phyloP scores from a whole-genome alignment of 2,888 invertebrate genomes.

The Patella caerulea region DNA sequence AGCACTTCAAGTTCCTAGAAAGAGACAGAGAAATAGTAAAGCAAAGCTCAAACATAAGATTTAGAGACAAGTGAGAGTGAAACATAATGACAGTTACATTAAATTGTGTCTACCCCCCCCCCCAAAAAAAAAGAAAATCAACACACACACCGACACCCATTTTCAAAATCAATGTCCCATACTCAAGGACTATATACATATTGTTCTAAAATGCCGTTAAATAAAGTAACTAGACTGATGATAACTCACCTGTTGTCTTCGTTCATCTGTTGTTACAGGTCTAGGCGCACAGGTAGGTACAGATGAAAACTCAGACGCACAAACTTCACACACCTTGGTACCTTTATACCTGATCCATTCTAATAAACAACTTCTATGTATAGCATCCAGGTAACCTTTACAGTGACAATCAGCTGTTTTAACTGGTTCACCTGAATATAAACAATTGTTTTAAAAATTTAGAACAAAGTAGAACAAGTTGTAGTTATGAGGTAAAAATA shows the following conservation, averaged over 20 bases:
- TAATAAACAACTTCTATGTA: constrained; percentile 46
- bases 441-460: neutral
- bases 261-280: constrained; percentile 16
- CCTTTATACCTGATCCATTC: constrained; percentile 54
- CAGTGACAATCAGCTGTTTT: constrained; percentile 42
- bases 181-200: neutral
- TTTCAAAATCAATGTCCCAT: neutral
- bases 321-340: constrained; percentile 51
- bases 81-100: no score
- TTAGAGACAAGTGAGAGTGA: no score
- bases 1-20: constrained; percentile 42
- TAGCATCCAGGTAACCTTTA: constrained; percentile 41
- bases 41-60: no score
- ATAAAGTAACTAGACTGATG: no score
- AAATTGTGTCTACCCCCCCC: no score
- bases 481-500: no score
- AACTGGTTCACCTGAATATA: constrained; percentile 38
- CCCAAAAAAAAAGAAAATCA: no score
- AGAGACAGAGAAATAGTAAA: neutral
- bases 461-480: no score
- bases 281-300: constrained; percentile 32
- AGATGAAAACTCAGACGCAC: constrained; percentile 37
- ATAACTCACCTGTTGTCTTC: constrained; percentile 35
- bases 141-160: no score
- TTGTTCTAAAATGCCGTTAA: no score